Evolutionary conservation across 2,113 vertebrate species (phyloP).

Genomic region (Phylloscopus whistleri): DNA sequence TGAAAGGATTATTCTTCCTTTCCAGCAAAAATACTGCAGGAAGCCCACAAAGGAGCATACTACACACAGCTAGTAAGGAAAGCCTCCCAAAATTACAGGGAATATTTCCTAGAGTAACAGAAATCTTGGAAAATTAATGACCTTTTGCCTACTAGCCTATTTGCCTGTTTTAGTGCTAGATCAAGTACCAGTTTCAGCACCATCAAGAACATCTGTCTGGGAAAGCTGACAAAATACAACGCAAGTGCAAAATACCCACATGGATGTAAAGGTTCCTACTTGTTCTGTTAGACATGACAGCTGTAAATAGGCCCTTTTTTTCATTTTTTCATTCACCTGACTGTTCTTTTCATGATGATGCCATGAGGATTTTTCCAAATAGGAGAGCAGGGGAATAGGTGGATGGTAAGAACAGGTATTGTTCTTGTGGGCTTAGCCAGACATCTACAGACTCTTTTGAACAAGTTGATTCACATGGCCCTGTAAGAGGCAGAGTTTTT

Average conservation of each 20-base stretch:
- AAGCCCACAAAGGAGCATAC: background rate
- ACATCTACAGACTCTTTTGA: background rate
- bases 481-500: background rate
- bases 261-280: background rate
- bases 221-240: background rate
- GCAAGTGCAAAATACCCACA: accelerated
- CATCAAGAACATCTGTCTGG: background rate
- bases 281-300: background rate
- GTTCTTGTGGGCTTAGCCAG: background rate
- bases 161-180: background rate
- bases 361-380: background rate
- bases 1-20: background rate
- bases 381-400: background rate
- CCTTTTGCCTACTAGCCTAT: background rate
- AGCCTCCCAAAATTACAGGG: background rate
- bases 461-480: background rate
- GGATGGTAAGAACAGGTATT: background rate
- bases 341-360: background rate
- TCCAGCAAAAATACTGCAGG: background rate
- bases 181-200: background rate
- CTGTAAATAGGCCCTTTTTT: background rate
- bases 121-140: background rate
- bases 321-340: background rate
- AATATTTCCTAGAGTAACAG: background rate
- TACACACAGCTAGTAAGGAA: background rate